Base-by-base conservation (phyloP, 2,797 vertebrate species). In the Micropoecilia bifurca region DNA sequence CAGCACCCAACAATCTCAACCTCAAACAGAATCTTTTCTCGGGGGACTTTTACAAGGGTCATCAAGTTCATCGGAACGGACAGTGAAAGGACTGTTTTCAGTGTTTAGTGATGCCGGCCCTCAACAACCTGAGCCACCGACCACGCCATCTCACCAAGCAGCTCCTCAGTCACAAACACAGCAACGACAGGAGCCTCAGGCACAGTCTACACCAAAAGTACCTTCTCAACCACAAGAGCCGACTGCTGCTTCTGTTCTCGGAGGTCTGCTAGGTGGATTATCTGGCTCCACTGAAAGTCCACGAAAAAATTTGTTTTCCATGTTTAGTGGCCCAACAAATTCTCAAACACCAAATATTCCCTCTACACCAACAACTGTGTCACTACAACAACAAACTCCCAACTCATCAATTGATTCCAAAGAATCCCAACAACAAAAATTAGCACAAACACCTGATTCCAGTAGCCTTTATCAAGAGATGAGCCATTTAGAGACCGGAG, bases 251-350 rank as follows among this genome's bases (percentile, higher is more conserved):
- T 95, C 95, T 81, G 86, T 95, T 75, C 89, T 95, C 76, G 94
- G 93, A 12, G 95, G 94, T 69, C 69, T 96, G 82, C 88, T 96
- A 1, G 88, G 92, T 80, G 91, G 93, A 7, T 81, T 95, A 55
- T 93, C 93, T 78, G 77, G 74, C 20, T 90, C 94, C 22, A 93
- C 57, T 90, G 94, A 95, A 80, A 90, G 84, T 91, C 88, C 93
- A 80, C 89, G 81, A 80, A 95, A 94, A 89, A 66, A 87, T 71
- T 88, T 96, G 61, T 94, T 96, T 47, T 95, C 95, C 2, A 89
- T 95, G 85, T 95, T 96, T 90, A 82, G 90, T 79, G 83, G 83
- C 25, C 83, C 93, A 10, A 89, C 66, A 88, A 55, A 79, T 53
- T 53, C 91, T 71, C 87, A 93, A 82, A 80, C 93, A 80, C 74